Evolutionary conservation across 2,888 invertebrate species (phyloP).

Genomic region (Ypsolopha sequella): DNA sequence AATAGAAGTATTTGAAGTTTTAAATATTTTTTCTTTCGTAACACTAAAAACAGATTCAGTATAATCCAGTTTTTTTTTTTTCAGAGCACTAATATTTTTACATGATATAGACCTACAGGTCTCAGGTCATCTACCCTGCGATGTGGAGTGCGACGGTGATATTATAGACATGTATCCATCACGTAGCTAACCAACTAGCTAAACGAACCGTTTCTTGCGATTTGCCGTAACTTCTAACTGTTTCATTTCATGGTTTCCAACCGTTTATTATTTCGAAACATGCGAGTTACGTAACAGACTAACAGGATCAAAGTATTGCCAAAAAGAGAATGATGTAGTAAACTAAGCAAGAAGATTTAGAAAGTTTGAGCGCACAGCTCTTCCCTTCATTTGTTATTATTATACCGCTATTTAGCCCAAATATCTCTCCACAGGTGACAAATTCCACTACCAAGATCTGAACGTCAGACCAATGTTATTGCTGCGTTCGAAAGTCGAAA

Average conservation of each 20-base stretch:
- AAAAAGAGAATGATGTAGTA: too few species aligned
- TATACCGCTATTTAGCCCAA: too few species aligned
- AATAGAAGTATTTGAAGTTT: too few species aligned
- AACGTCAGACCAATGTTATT: conserved; percentile 6
- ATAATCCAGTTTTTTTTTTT: too few species aligned
- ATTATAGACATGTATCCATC: not conserved
- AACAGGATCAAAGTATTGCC: conserved; percentile 3
- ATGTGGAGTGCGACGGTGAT: conserved; percentile 10
- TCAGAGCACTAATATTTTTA: too few species aligned
- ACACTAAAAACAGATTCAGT: too few species aligned
- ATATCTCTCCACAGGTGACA: too few species aligned
- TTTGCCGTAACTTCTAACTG: not conserved
- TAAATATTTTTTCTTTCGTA: too few species aligned
- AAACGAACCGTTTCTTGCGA: not conserved
- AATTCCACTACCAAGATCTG: too few species aligned
- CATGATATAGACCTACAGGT: conserved; percentile 1
- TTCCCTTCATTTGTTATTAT: too few species aligned
- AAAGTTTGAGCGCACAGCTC: too few species aligned
- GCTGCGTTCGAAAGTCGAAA: conserved; percentile 14
- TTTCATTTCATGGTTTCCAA: not conserved
- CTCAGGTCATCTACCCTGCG: conserved; percentile 8
- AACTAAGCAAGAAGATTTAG: too few species aligned
- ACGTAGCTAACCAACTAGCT: not conserved
- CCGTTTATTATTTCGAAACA: not conserved
- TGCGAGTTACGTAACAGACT: conserved; percentile 9